Evolutionary conservation across 2,113 vertebrate species (phyloP), one percentile per base, ranked within the genome.

Genomic region (Tychaedon coryphoeus): DNA sequence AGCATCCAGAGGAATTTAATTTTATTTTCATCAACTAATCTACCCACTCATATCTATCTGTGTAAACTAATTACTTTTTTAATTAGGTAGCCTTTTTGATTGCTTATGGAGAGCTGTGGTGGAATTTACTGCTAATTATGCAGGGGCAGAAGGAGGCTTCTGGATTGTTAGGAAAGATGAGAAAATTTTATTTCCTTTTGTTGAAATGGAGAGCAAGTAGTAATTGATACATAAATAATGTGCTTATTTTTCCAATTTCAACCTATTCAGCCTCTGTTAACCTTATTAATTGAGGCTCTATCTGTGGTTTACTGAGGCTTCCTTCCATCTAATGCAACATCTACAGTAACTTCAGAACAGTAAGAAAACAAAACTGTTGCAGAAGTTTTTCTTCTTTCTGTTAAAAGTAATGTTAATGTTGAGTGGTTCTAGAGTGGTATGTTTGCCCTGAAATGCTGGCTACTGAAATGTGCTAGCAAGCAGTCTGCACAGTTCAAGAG

Each of bases 11-110:
- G 75, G 56, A 90, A 90, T 90, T 90, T 90, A 8, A 83, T 92
- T 77, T 96, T 95, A 95, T 95, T 96, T 97, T 96, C 51, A 90
- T 96, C 92, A 95, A 90, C 88, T 90, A 70, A 95, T 94, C 87
- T 95, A 92, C 83, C 88, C 88, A 83, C 85, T 94, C 85, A 77
- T 28, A 93, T 96, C 87, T 94, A 74, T 96, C 93, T 95, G 43
- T 86, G 90, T 96, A 97, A 97, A 94, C 93, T 93, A 97, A 96
- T 97, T 97, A 96, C 88, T 94, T 95, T 95, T 92, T 95, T 81
- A 96, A 97, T 96, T 96, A 97, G 86, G 80, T 89, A 94, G 90
- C 75, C 75, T 93, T 95, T 96, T 94, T 95, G 94, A 95, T 96
- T 95, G 90, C 95, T 93, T 96, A 79, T 92, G 75, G 92, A 96